These are phyloP conservation scores for Atethmia centrago DNA, from an alignment of 2,888 invertebrate species.

Conservation along the genomic window DNA sequence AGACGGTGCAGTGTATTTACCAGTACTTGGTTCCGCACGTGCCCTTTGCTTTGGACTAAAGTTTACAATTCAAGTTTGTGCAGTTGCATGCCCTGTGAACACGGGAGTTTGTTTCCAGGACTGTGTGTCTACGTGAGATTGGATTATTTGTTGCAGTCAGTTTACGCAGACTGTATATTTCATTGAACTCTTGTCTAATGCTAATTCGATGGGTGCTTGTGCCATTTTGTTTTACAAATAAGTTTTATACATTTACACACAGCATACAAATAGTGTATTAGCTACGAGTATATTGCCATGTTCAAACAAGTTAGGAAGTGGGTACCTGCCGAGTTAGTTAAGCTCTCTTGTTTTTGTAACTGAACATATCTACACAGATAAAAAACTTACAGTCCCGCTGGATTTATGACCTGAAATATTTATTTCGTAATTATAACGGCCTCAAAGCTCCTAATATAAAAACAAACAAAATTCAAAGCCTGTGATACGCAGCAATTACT, in stretches of 20 bases:
- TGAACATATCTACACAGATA: background rate
- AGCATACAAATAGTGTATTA: background rate
- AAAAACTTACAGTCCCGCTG: background rate
- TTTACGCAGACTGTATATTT: slow-evolving; percentile 1
- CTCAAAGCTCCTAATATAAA: slow-evolving; percentile 12
- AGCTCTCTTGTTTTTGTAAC: background rate
- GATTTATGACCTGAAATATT: background rate
- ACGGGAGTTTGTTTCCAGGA: slow-evolving; percentile 52
- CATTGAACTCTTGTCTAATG: slow-evolving; percentile 10
- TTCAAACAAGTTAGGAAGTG: no score
- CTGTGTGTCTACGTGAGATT: slow-evolving; percentile 33
- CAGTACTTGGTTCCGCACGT: slow-evolving; percentile 66
- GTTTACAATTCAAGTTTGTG: slow-evolving; percentile 75
- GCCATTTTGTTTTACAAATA: background rate
- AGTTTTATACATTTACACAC: background rate
- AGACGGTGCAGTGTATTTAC: slow-evolving; percentile 68
- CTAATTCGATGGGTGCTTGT: background rate
- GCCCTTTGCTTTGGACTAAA: slow-evolving; percentile 63
- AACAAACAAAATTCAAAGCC: slow-evolving; percentile 30
- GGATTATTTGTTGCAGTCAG: slow-evolving; percentile 17
- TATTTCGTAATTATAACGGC: background rate
- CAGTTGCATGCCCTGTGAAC: slow-evolving; percentile 64
- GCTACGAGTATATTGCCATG: background rate
- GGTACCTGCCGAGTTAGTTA: background rate
- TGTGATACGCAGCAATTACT: slow-evolving; percentile 29